Percentiles rank a stretch among this genome's conserved stretches.
phyloP scores from a whole-genome alignment of 2,888 invertebrate genomes.

The Macrophya alboannulata region DNA sequence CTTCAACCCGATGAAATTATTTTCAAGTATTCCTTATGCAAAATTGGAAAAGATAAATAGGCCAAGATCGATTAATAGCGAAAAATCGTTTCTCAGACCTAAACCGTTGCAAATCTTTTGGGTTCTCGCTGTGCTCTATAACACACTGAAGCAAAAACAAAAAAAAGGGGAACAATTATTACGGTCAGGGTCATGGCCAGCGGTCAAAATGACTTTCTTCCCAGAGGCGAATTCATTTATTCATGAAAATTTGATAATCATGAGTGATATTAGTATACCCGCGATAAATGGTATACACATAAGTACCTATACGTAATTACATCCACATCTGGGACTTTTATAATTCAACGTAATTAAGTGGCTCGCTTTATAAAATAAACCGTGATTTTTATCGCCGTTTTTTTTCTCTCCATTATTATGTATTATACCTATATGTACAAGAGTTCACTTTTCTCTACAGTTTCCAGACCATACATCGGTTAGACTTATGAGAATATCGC shows the following conservation, averaged over 20 bases:
- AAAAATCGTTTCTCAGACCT: too few relatives aligned
- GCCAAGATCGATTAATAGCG: background rate
- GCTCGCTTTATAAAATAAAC: background rate
- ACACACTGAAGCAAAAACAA: too few relatives aligned
- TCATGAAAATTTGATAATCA: background rate
- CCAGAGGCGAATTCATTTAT: background rate
- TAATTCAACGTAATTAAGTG: background rate
- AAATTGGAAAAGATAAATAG: background rate
- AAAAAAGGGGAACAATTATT: too few relatives aligned
- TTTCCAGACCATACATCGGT: background rate
- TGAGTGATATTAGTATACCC: background rate
- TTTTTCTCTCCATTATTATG: background rate
- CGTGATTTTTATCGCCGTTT: background rate
- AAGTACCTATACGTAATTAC: background rate
- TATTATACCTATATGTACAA: background rate
- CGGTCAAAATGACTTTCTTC: background rate
- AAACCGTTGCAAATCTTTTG: too few relatives aligned
- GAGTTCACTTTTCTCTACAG: background rate
- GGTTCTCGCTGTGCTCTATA: too few relatives aligned
- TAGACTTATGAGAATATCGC: background rate
- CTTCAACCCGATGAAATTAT: background rate
- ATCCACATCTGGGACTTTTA: constrained; percentile 1
- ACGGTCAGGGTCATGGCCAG: too few relatives aligned
- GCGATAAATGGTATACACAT: background rate
- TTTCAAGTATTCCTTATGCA: background rate